Evolutionary conservation across 2,888 invertebrate species (phyloP), one percentile per base, ranked within the genome.

Genomic region (Drosophila hamatofila): DNA sequence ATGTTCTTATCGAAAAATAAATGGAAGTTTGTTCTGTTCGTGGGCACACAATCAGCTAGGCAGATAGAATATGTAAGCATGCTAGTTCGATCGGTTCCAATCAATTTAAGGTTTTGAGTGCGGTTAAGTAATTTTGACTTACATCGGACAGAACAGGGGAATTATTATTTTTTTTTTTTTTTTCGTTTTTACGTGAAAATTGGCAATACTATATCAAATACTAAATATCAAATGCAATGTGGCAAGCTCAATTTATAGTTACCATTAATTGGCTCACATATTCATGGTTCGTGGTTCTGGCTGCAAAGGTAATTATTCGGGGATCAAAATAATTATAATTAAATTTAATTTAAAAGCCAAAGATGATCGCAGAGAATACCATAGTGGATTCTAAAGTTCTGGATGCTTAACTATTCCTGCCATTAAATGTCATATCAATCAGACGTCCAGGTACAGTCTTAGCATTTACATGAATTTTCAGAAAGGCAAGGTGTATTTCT

Each of bases 371-470:
- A 0, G 30, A 44, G 9, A 59, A 81, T n/a, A 60, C 60, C 0
- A 57, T 60, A 51, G n/a, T 78, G 0, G 55, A 63, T 12, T 78
- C 78, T 30, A 35, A 48, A 1, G 66, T n/a, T 37, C 27, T 49
- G 35, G 4, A 35, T 14, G 1, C 35, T 35, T n/a, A 21, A 14
- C 2, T 39, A 39, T n/a, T 39, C 7, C n/a, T 7, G 16, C 3
- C 2, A n/a, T 39, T 41, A 9, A 39, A n/a, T 9, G 7, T 7
- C n/a, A 37, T n/a, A 37, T 37, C 6, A n/a, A 37, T 16, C 16
- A 16, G 0, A 16, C 0, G 37, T 37, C 16, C 16, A 35, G 14
- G 35, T 33, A 12, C 11, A 33, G 8, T 30, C 8, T 30, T 30
- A 30, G 30, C 9, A 30, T 30, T 33, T 33, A 12, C 12, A 33